phyloP scores from a whole-genome alignment of 1,140 invertebrate species.

The Penaeus chinensis region DNA sequence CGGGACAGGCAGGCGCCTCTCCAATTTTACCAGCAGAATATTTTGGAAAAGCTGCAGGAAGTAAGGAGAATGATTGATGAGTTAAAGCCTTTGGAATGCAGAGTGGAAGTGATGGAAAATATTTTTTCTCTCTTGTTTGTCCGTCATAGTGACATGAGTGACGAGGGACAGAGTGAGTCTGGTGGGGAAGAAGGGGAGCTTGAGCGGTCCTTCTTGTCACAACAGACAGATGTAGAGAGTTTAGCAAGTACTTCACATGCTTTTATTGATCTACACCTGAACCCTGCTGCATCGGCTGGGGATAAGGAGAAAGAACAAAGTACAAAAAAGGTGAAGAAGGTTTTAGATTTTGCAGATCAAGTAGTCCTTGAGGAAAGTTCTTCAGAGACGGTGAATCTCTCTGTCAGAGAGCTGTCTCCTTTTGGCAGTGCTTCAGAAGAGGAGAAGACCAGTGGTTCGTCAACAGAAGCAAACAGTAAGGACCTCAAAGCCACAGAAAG shows the following conservation, averaged over 20 bases:
- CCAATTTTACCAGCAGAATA: slow-evolving; percentile 41
- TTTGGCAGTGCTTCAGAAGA: slow-evolving; percentile 11
- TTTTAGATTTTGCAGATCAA: slow-evolving; percentile 31
- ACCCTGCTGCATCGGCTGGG: too few relatives aligned
- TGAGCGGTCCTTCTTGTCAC: slow-evolving; percentile 36
- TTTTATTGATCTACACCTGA: not conserved
- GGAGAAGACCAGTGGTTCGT: not conserved
- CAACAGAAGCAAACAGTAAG: not conserved
- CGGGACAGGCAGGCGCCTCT: slow-evolving; percentile 27
- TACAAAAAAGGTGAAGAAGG: not conserved
- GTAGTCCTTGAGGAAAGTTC: slow-evolving; percentile 13
- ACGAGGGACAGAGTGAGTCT: slow-evolving; percentile 48
- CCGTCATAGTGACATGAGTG: slow-evolving; percentile 51
- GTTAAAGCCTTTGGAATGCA: slow-evolving; percentile 37
- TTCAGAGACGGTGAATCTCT: not conserved
- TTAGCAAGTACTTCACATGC: slow-evolving; percentile 19
- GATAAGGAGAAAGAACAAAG: too few relatives aligned
- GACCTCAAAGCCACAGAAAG: not conserved
- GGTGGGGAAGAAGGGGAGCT: slow-evolving; percentile 40
- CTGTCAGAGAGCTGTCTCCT: not conserved
- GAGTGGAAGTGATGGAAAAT: slow-evolving; percentile 50
- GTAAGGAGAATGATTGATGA: slow-evolving; percentile 25
- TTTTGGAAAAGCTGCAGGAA: slow-evolving; percentile 37
- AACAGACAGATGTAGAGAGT: slow-evolving; percentile 42
- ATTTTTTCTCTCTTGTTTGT: slow-evolving; percentile 53